Conservation (phyloP, 2,797 vertebrate species). For the Acanthurus tractus region DNA sequence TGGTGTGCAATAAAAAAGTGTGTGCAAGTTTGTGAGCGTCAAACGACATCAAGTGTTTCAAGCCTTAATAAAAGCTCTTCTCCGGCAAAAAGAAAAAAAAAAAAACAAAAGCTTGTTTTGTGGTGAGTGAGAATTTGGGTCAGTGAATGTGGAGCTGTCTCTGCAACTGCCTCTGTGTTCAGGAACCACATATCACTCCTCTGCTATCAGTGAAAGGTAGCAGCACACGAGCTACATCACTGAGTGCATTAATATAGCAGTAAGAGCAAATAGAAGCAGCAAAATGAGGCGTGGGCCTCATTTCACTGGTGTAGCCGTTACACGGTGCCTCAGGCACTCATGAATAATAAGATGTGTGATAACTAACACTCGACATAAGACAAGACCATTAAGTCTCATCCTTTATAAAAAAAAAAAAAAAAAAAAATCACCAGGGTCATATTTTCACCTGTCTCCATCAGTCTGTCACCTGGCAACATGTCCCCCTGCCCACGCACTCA, state of each 20-base stretch:
- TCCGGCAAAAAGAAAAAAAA: constrained; percentile 26
- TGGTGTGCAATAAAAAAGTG: constrained; percentile 54
- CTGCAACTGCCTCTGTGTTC: constrained; percentile 46
- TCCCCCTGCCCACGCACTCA: constrained; percentile 47
- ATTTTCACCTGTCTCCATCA: constrained; percentile 45
- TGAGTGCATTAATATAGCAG: constrained; percentile 69
- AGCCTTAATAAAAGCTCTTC: constrained; percentile 32
- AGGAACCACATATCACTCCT: constrained; percentile 55
- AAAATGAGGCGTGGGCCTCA: constrained; percentile 78
- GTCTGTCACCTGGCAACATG: constrained; percentile 52
- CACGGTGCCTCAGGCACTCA: constrained; percentile 69
- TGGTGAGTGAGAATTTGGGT: constrained; percentile 65
- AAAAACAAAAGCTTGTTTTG: constrained; percentile 35
- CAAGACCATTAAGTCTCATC: constrained; percentile 45
- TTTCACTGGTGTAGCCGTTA: constrained; percentile 70
- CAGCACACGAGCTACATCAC: constrained; percentile 39
- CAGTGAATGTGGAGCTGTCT: constrained; percentile 60
- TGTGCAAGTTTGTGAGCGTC: constrained; percentile 18
- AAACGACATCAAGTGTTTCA: constrained; percentile 13
- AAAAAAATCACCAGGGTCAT: constrained; percentile 13
- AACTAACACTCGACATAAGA: constrained; percentile 67
- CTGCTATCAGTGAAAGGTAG: constrained; percentile 54
- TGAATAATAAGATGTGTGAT: constrained; percentile 78
- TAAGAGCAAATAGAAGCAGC: constrained; percentile 65
- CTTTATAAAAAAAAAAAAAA: constrained; percentile 13